Percentiles rank a stretch among this genome's conserved stretches.
phyloP scores from a whole-genome alignment of 1,140 invertebrate genomes.

The Agrilus planipennis region DNA sequence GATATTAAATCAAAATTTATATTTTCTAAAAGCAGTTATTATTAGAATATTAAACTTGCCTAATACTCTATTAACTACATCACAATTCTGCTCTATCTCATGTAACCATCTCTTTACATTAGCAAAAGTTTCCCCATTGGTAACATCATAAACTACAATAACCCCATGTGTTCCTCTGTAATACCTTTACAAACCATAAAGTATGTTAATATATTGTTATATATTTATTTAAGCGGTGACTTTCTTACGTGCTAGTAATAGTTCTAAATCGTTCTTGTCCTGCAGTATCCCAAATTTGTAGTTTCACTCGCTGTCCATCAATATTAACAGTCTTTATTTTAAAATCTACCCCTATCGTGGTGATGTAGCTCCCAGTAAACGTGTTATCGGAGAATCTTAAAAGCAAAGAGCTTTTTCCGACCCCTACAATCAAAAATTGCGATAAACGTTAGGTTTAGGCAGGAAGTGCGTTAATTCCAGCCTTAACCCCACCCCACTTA shows the following conservation, averaged over 20 bases:
- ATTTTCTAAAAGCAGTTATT: not conserved
- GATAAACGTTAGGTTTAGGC: too few species aligned
- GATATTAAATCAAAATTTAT: not conserved
- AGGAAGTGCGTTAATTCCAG: too few species aligned
- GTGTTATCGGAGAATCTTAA: constrained; percentile 96
- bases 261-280: constrained; percentile 91
- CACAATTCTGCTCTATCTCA: constrained; percentile 99
- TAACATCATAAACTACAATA: constrained; percentile 98
- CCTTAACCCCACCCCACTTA: constrained; percentile 57
- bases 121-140: constrained; percentile 96
- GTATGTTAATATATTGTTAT: not conserved
- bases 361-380: constrained; percentile 97
- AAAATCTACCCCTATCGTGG: constrained; percentile 99
- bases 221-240: not conserved
- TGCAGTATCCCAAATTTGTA: constrained; percentile 98
- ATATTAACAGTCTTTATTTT: constrained; percentile 96
- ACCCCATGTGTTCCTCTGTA: constrained; percentile 98
- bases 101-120: constrained; percentile 89
- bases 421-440: constrained; percentile 54
- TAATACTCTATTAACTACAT: constrained; percentile 97
- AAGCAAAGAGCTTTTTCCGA: constrained; percentile 96
- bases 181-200: constrained; percentile 53
- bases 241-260: constrained; percentile 75
- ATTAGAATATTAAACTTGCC: constrained; percentile 43
- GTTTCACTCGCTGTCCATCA: constrained; percentile 88